Evolutionary conservation across 2,888 invertebrate genomes (phyloP), one percentile per base, ranked within the genome.

Genomic region (Dorcus parallelipipedus): DNA sequence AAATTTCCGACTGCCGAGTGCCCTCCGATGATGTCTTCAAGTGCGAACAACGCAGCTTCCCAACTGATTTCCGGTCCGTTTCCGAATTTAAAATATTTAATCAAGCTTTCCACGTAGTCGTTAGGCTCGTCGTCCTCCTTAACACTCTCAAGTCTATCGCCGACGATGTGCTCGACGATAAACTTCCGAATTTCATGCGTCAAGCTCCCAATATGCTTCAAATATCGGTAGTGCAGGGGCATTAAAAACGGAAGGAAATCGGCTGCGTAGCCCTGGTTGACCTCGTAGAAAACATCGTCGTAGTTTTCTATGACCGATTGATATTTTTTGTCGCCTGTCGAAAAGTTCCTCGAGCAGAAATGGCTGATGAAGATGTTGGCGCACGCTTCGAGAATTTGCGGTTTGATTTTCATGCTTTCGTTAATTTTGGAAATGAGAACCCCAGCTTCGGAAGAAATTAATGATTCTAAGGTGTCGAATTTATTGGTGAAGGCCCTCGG

Each of bases 1-100:
- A 86, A 80, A 71, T 87, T 87, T 0, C 83, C 84, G 39, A 87
- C 81, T 0, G 87, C 88, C 0, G 86, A 80, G 68, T 87, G 86
- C 3, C 87, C 87, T 0, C 87, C 72, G 40, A 78, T 72, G 14
- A 78, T 76, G 64, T 80, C 80, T 63, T 80, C 80, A 52, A 80
- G 65, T 3, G 79, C 78, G 62, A 81, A 83, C n/a, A 84, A 65
- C 0, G 82, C 82, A 1, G 79, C 79, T 45, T 83, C 78, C 81
- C 82, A 82, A 38, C 78, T 75, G 67, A 84, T 74, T n/a, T 72
- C 73, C 0, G 81, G 77, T 0, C 57, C 62, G 7, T 66, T 62
- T 4, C 73, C 76, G 1, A 74, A 77, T 61, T 80, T 80, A 5
- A 84, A 80, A 64, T 84, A 79, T 51, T 80, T 79, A 1, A 86